These are phyloP conservation scores for Isichthys henryi DNA, from an alignment of 2,113 vertebrate species.

Conservation along the genomic window DNA sequence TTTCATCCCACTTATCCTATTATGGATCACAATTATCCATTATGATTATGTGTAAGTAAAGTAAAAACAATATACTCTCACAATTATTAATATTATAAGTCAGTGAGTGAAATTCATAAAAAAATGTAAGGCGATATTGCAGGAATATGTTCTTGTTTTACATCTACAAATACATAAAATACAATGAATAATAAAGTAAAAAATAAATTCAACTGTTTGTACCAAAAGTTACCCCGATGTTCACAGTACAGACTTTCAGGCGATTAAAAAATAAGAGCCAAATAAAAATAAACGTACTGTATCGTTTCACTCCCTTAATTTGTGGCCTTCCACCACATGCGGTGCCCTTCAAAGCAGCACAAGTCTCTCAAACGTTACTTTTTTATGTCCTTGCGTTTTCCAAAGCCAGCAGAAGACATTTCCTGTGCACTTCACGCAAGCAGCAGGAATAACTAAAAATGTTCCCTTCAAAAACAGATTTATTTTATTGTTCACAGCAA, in stretches of 20 bases:
- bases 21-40: neutral
- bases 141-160: neutral
- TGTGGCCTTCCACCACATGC: conserved; percentile 60
- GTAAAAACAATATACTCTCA: neutral
- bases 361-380: conserved; percentile 46
- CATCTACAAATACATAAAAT: neutral
- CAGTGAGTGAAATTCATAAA: neutral
- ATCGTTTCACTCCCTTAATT: conserved; percentile 52
- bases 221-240: neutral
- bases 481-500: neutral
- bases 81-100: neutral
- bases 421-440: neutral
- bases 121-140: neutral
- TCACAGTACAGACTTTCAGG: neutral
- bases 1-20: neutral
- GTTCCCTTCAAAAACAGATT: neutral
- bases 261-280: conserved; percentile 40
- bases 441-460: neutral
- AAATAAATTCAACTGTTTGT: neutral
- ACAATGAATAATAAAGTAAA: neutral
- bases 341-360: conserved; percentile 50
- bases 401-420: conserved; percentile 26
- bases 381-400: conserved; percentile 37
- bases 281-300: conserved; percentile 53
- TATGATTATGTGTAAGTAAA: neutral